Percentiles rank a stretch among this genome's conserved stretches.
phyloP scores from a whole-genome alignment of 1,140 invertebrate genomes.

The Tetragonula clypearis region DNA sequence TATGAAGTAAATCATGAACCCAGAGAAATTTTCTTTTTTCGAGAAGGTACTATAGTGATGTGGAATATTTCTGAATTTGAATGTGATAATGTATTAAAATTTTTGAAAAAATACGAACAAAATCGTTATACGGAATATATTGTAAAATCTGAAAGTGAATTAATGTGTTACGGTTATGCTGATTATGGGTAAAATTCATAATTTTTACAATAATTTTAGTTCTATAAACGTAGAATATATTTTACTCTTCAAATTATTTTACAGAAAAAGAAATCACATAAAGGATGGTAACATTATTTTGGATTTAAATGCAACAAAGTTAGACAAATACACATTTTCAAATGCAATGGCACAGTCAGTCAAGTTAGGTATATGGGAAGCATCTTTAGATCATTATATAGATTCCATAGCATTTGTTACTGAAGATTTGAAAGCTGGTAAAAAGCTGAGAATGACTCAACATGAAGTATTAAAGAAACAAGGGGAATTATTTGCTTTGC shows the following conservation, averaged over 20 bases:
- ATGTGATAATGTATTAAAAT: conserved; percentile 88
- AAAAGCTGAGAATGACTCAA: conserved; percentile 86
- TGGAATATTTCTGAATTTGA: conserved; percentile 96
- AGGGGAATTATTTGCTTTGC: conserved; percentile 93
- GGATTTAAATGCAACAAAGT: conserved; percentile 77
- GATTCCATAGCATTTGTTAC: conserved; percentile 91
- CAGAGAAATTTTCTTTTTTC: conserved; percentile 92
- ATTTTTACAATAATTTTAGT: conserved; percentile 22
- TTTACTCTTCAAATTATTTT: conserved; percentile 19
- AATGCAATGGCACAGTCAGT: conserved; percentile 96
- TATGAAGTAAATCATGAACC: conserved; percentile 87
- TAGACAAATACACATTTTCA: conserved; percentile 92
- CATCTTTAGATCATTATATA: conserved; percentile 90
- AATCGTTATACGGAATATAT: conserved; percentile 87
- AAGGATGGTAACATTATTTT: conserved; percentile 82
- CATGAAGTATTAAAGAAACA: conserved; percentile 92
- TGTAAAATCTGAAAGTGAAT: conserved; percentile 90
- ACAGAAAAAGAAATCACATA: conserved; percentile 78
- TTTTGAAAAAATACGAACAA: conserved; percentile 85
- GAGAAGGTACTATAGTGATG: conserved; percentile 94
- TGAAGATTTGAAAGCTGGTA: conserved; percentile 89
- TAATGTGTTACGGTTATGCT: conserved; percentile 90
- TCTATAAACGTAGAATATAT: background rate
- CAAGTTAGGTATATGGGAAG: conserved; percentile 96
- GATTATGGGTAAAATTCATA: conserved; percentile 81